Base-by-base conservation (phyloP, 2,888 invertebrate species). In the Ectobius pallidus region DNA sequence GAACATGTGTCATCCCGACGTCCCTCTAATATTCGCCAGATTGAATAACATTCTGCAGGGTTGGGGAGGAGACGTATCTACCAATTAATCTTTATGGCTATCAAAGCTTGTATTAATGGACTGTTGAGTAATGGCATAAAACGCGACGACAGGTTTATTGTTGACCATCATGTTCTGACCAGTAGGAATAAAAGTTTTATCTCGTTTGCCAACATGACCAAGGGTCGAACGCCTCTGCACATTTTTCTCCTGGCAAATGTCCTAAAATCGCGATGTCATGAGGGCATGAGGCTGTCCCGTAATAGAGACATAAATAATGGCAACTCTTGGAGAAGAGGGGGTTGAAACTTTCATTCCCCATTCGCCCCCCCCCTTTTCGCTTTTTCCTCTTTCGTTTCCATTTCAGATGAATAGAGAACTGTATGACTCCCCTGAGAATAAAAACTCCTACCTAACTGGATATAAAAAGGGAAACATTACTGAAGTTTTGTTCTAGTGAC, bases 271-370 rank as follows among this genome's bases (percentile, higher is more conserved):
- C 20, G 63, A 63, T 6, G 34, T 22, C 42, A 20, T 22, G 42
- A 20, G n/a, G 39, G 62, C 11, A 20, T 20, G 27, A 63, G 63
- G 9, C 42, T 18, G 20, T 22, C 22, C 25, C 34, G 20, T 42
- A 42, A 63, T 63, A 63, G 63, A 63, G 42, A 63, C 42, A 42
- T 63, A 63, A 42, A 63, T 63, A 63, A 20, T 63, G 63, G 63
- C 39, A 52, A 22, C 11, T 52, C 22, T 22, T 22, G 39, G 63
- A n/a, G n/a, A 34, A 16, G 62, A 34, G 63, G 42, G 20, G 63
- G 63, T 22, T 20, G 42, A 22, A 42, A 42, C 18, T 39, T 20
- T 16, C 22, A 63, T 63, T 42, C n/a, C 25, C 42, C 39, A 16
- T 7, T 7, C 34, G 42, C 22, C 14, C 3, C 9, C 7, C 34